Conservation (phyloP, 2,888 invertebrate species). For the Acrocyrtus sp. region DNA sequence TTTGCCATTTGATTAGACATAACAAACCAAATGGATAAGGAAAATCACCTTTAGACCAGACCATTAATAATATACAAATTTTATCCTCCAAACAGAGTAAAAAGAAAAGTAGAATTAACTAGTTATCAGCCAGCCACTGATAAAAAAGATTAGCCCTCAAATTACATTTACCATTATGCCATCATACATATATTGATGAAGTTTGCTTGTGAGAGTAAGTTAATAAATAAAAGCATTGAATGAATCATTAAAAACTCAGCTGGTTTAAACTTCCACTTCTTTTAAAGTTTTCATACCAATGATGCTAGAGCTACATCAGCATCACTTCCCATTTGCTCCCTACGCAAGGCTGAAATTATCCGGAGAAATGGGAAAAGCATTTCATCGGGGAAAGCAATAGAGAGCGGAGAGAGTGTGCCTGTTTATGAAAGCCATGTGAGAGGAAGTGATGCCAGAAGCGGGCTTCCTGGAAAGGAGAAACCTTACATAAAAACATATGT, state of each 20-base stretch:
- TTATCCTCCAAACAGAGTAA: too few relatives aligned
- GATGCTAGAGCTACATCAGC: slow-evolving; percentile 8
- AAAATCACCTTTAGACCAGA: too few relatives aligned
- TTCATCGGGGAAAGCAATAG: slow-evolving; percentile 23
- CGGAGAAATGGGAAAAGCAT: too few relatives aligned
- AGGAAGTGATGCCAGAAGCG: slow-evolving; percentile 31
- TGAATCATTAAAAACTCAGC: slow-evolving; percentile 5
- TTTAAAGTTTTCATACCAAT: neutral
- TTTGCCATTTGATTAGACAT: too few relatives aligned
- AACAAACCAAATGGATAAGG: too few relatives aligned
- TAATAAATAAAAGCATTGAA: slow-evolving; percentile 38
- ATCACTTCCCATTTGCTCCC: too few relatives aligned
- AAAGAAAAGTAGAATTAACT: too few relatives aligned
- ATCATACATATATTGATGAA: neutral
- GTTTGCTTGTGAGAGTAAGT: slow-evolving; percentile 20
- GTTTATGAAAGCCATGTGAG: slow-evolving; percentile 42
- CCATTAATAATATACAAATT: too few relatives aligned
- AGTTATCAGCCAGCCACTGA: slow-evolving; percentile 20
- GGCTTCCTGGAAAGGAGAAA: slow-evolving; percentile 50
- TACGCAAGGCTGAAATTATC: too few relatives aligned
- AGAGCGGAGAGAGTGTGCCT: slow-evolving; percentile 12
- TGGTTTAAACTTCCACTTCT: neutral
- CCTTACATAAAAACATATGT: slow-evolving; percentile 47
- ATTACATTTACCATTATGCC: neutral
- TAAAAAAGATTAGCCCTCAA: slow-evolving; percentile 17